Percentiles rank a stretch among this genome's conserved stretches.
Evolutionary conservation across 2,113 vertebrate species (phyloP).

Genomic region (Speoplatyrhinus poulsoni): DNA sequence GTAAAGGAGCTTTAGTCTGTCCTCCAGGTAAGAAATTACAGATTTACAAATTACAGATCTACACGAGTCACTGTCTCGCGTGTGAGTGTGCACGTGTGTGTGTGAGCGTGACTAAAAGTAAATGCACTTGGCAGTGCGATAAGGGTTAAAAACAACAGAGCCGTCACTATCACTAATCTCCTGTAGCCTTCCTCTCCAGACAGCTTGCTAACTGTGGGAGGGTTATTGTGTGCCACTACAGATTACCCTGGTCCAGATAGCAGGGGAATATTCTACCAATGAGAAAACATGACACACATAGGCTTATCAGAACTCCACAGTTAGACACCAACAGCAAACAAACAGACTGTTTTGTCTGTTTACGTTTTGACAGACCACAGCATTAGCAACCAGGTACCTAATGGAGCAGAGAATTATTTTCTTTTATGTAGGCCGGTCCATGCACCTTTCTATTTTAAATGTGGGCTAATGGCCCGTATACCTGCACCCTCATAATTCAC

Average conservation of each 20-base stretch:
- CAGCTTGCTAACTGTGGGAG: neutral
- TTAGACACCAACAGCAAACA: neutral
- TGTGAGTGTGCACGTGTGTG: neutral
- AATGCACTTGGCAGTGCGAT: neutral
- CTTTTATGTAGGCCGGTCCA: neutral
- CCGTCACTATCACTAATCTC: neutral
- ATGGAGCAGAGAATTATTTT: too few relatives aligned
- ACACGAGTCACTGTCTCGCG: neutral
- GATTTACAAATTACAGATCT: neutral
- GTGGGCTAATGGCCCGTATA: constrained; percentile 41
- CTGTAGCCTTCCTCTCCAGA: neutral
- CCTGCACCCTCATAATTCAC: neutral
- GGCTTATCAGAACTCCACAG: constrained; percentile 8
- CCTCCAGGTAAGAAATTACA: neutral
- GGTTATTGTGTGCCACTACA: neutral
- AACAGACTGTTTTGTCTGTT: too few relatives aligned
- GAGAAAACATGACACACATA: neutral
- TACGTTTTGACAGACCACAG: neutral
- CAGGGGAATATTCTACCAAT: neutral
- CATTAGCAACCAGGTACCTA: too few relatives aligned
- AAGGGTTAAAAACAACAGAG: neutral
- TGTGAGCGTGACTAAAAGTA: neutral
- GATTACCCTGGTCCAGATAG: constrained; percentile 1
- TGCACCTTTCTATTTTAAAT: constrained; percentile 15
- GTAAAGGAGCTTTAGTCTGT: neutral